phyloP scores from a whole-genome alignment of 2,113 vertebrate genomes.

The Catharus minimus region DNA sequence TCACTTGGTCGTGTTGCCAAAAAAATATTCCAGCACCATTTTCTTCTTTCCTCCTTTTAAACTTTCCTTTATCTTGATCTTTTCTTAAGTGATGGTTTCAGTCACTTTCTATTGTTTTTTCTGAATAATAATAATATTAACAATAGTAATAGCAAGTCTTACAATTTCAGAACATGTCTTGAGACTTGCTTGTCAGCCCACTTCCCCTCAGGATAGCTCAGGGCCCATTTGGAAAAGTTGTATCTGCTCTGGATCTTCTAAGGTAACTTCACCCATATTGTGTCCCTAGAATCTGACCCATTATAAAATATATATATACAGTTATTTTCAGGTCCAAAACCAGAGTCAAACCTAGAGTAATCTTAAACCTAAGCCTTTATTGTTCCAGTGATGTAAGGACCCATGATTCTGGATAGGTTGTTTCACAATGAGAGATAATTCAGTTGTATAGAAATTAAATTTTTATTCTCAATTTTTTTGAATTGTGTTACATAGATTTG shows the following conservation, averaged over 20 bases:
- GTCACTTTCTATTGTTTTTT: neutral
- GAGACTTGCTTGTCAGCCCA: neutral
- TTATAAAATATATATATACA: neutral
- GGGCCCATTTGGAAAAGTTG: neutral
- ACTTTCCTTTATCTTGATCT: neutral
- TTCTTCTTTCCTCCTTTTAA: neutral
- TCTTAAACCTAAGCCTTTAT: neutral
- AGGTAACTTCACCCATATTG: neutral
- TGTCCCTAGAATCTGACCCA: neutral
- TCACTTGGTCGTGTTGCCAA: neutral
- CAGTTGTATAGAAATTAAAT: neutral
- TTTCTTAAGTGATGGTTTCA: neutral
- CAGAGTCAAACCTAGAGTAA: neutral
- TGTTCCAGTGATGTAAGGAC: neutral
- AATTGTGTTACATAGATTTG: neutral
- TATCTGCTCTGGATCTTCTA: neutral
- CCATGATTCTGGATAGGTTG: neutral
- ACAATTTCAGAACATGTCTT: neutral
- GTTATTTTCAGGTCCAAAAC: neutral
- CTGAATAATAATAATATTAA: neutral
- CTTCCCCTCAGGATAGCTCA: neutral
- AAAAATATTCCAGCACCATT: neutral
- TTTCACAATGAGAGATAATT: neutral
- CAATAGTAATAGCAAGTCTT: neutral
- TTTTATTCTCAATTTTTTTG: neutral